Evolutionary conservation across 2,797 vertebrate species (phyloP).

Genomic region (Anisognathus igniventris): DNA sequence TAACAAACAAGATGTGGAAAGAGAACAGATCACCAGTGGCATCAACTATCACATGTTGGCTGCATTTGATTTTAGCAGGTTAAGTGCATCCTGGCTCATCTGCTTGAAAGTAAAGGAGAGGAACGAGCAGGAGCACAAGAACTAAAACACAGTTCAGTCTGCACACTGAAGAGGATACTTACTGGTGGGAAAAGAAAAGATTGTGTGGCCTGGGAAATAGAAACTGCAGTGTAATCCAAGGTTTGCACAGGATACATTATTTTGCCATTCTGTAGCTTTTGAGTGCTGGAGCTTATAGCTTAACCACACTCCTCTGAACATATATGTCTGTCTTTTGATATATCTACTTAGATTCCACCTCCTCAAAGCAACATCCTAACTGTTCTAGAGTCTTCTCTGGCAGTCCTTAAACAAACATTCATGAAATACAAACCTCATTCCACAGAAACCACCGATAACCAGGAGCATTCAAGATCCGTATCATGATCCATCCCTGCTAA

Average conservation of each 20-base stretch:
- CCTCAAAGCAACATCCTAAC: neutral
- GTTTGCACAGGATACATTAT: neutral
- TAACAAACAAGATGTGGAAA: constrained; percentile 29
- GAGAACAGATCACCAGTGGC: neutral
- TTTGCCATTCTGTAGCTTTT: neutral
- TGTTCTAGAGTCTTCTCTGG: neutral
- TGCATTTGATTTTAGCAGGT: neutral
- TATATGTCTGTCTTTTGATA: neutral
- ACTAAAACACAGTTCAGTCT: neutral
- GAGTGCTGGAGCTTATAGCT: neutral
- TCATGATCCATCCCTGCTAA: neutral
- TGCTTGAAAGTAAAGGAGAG: neutral
- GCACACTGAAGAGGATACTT: neutral
- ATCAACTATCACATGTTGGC: neutral
- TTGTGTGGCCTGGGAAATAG: neutral
- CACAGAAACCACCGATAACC: neutral
- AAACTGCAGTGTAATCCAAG: neutral
- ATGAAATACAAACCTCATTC: neutral
- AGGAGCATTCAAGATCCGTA: neutral
- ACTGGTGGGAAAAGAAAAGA: neutral
- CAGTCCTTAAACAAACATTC: neutral
- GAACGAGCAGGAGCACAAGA: neutral
- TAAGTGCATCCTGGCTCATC: neutral
- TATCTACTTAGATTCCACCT: neutral
- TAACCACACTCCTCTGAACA: neutral